phyloP scores from a whole-genome alignment of 1,140 invertebrate species.

The Drosophila bocki region DNA sequence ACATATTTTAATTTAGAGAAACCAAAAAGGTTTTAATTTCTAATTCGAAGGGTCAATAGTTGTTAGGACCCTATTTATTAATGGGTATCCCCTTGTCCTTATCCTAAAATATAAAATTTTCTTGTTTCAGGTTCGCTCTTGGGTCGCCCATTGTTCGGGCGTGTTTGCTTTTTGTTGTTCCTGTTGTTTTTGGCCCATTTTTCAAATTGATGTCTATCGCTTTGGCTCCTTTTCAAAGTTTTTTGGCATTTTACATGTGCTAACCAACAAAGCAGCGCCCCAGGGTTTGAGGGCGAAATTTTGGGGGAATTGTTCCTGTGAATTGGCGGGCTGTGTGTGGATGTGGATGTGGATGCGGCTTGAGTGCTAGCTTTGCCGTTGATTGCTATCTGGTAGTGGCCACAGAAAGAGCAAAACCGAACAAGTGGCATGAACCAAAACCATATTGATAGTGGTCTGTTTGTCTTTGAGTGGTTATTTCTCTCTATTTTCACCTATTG shows the following conservation, averaged over 20 bases:
- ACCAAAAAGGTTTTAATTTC: neutral
- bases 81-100: conserved; percentile 2
- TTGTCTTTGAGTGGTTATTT: conserved; percentile 22
- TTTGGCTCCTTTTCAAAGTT: conserved; percentile 73
- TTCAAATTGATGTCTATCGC: conserved; percentile 79
- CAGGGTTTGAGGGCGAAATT: conserved; percentile 3
- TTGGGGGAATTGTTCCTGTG: conserved; percentile 31
- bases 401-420: conserved; percentile 38
- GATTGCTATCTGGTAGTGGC: conserved; percentile 43
- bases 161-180: conserved; percentile 32
- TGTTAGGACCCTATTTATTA: neutral
- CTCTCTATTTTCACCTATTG: conserved; percentile 11
- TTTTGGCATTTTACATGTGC: conserved; percentile 80
- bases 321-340: conserved; percentile 9
- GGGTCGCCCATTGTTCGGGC: conserved; percentile 26
- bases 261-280: conserved; percentile 57
- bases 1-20: too few relatives aligned
- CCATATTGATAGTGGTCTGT: conserved; percentile 48
- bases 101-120: neutral
- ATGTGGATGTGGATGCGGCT: conserved; percentile 15
- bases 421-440: conserved; percentile 44
- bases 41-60: neutral
- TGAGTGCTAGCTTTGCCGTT: conserved; percentile 34
- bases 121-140: conserved; percentile 7
- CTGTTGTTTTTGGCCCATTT: conserved; percentile 52